phyloP scores from a whole-genome alignment of 30 jellyfish, hydroid and myxozoan species.

The Aurelia aurita complex sp. Pacific region DNA sequence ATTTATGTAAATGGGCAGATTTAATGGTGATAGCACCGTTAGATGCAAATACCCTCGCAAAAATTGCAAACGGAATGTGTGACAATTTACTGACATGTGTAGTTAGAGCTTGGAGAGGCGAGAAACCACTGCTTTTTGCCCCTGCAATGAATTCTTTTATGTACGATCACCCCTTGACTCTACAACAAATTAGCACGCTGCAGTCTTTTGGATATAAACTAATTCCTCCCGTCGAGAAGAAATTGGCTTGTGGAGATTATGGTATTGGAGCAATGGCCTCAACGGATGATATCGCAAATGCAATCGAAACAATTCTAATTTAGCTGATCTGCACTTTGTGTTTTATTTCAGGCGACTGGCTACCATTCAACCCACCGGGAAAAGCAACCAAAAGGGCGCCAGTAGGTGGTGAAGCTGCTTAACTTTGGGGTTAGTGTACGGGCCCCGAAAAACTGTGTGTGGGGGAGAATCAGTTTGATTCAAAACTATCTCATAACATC shows the following conservation, averaged over 20 bases:
- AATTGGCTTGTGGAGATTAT: conserved; percentile 91
- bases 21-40: conserved; percentile 78
- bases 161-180: conserved; percentile 94
- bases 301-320: neutral
- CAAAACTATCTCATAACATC: too few relatives aligned
- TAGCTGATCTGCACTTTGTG: too few relatives aligned
- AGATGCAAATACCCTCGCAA: conserved; percentile 95
- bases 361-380: too few relatives aligned
- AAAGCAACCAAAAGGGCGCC: too few relatives aligned
- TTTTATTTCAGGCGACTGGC: too few relatives aligned
- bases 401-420: too few relatives aligned
- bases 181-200: conserved; percentile 55
- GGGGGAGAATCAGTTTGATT: too few relatives aligned
- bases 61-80: conserved; percentile 84
- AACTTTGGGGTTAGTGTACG: too few relatives aligned
- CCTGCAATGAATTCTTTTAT: conserved; percentile 96
- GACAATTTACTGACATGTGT: conserved; percentile 87
- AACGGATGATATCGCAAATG: conserved; percentile 29
- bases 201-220: conserved; percentile 49
- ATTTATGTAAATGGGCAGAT: conserved; percentile 96
- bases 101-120: conserved; percentile 90
- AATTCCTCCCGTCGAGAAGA: conserved; percentile 82
- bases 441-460: too few relatives aligned
- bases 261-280: conserved; percentile 90
- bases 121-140: conserved; percentile 86